Evolutionary conservation across 2,797 vertebrate genomes (phyloP).

Genomic region (Schizopygopsis malacanthus): DNA sequence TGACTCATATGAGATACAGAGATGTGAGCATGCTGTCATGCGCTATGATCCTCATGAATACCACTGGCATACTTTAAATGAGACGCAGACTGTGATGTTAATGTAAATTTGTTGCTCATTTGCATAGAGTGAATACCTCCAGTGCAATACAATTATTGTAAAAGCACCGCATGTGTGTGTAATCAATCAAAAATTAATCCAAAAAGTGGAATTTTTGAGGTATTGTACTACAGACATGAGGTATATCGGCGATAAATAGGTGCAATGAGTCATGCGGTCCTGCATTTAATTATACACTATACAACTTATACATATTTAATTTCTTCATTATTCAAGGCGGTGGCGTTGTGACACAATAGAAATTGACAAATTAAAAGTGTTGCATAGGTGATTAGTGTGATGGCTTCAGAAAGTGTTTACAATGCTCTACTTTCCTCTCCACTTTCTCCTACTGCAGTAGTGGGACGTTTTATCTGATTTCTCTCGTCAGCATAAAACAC

Average conservation of each 20-base stretch:
- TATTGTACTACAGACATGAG: constrained; percentile 22
- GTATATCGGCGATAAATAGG: constrained; percentile 28
- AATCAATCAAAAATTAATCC: constrained; percentile 48
- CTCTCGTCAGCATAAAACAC: constrained; percentile 52
- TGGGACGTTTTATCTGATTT: constrained; percentile 45
- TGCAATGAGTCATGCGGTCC: constrained; percentile 7
- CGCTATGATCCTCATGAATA: neutral
- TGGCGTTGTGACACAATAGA: constrained; percentile 11
- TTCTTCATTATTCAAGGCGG: constrained; percentile 25
- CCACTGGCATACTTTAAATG: constrained; percentile 1
- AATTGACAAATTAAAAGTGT: constrained; percentile 42
- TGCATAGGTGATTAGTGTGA: constrained; percentile 42
- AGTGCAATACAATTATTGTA: constrained; percentile 24
- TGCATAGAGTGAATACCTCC: constrained; percentile 26
- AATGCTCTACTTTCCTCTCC: constrained; percentile 37
- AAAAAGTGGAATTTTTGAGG: constrained; percentile 36
- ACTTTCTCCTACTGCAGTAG: constrained; percentile 36
- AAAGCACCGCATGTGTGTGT: constrained; percentile 25
- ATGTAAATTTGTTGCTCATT: constrained; percentile 23
- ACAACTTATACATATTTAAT: constrained; percentile 43
- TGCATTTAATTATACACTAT: constrained; percentile 26
- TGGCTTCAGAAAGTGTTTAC: constrained; percentile 36
- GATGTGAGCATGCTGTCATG: neutral
- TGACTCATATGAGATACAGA: neutral
- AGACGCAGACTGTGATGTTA: neutral